Conservation (phyloP, 37 sponge, comb jelly and placozoan species). For the Amphimedon queenslandica region DNA sequence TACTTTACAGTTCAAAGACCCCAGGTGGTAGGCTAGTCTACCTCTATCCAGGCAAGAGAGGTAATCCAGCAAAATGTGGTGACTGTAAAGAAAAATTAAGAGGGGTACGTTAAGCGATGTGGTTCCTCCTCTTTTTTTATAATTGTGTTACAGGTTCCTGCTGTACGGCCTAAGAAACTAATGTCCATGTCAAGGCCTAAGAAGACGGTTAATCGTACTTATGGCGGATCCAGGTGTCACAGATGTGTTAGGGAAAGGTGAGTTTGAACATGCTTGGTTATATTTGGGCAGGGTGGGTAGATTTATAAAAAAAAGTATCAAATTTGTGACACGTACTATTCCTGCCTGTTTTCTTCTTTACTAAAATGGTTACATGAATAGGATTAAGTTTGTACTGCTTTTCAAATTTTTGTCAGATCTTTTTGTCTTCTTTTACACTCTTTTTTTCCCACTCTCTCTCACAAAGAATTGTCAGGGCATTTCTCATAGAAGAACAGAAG, state of each 20-base stretch:
- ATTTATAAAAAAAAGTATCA: no score
- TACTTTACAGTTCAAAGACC: constrained; percentile 79
- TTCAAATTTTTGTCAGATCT: no score
- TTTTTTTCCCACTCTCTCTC: no score
- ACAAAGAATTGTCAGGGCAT: constrained; percentile 93
- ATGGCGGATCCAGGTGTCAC: constrained; percentile 81
- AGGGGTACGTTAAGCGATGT: constrained; percentile 86
- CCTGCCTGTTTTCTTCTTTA: no score
- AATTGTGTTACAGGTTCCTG: constrained; percentile 68
- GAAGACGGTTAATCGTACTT: constrained; percentile 82
- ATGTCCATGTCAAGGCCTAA: constrained; percentile 67
- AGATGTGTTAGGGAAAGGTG: constrained; percentile 75
- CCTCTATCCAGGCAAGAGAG: constrained; percentile 82
- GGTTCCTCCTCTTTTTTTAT: no score
- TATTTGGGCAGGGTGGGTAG: no score
- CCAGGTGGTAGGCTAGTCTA: constrained; percentile 92
- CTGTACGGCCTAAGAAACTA: constrained; percentile 81
- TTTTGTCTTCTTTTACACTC: no score
- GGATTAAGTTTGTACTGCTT: no score
- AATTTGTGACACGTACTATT: no score
- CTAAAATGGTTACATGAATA: no score
- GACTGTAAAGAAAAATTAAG: constrained; percentile 61
- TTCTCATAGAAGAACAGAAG: constrained; percentile 96
- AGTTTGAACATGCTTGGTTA: not conserved
- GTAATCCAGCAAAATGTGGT: constrained; percentile 65